phyloP scores from a whole-genome alignment of 2,113 vertebrate species.

The Addax nasomaculatus region DNA sequence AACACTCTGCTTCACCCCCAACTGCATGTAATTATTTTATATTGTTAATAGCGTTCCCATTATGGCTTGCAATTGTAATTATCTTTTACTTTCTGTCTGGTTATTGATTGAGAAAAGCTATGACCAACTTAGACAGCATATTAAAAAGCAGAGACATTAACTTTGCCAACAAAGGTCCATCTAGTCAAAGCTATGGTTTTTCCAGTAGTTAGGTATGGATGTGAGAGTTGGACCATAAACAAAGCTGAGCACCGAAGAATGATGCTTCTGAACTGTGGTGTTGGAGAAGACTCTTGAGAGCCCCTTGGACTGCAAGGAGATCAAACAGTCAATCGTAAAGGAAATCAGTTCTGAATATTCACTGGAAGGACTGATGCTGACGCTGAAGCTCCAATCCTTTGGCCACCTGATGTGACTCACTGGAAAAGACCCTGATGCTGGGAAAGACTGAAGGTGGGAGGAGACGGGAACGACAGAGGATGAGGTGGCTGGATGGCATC shows the following conservation, averaged over 20 bases:
- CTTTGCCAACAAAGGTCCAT: neutral
- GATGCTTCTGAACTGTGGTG: neutral
- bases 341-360: neutral
- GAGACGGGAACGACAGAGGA: neutral
- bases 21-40: rapidly evolving
- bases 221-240: neutral
- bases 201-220: neutral
- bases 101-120: neutral
- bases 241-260: neutral
- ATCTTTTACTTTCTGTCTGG: neutral
- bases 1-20: too few relatives aligned
- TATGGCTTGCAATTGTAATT: neutral
- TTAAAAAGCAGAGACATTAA: neutral
- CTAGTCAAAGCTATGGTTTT: neutral
- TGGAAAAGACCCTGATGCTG: neutral
- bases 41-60: neutral
- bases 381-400: too few relatives aligned
- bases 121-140: neutral
- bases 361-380: neutral
- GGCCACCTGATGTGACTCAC: neutral
- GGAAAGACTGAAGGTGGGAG: neutral
- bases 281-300: neutral
- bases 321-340: neutral
- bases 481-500: neutral
- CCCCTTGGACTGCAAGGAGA: neutral